These are phyloP conservation scores for Pseudocheirus occidentalis DNA, from an alignment of 2,797 vertebrate species.

Conservation along the genomic window DNA sequence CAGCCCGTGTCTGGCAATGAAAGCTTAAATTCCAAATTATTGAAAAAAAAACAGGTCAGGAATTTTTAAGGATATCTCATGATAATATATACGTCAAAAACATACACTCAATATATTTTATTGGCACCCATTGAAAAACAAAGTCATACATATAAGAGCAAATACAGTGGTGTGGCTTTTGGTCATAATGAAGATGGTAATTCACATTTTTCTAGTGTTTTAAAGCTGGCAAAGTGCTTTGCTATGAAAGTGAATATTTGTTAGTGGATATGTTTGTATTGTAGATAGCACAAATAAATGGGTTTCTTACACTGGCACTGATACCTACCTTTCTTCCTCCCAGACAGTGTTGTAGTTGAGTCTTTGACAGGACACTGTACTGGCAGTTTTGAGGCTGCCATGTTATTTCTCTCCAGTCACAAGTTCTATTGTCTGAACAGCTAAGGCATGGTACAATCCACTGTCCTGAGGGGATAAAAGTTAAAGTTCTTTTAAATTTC, in stretches of 20 bases:
- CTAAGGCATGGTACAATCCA: constrained; percentile 98
- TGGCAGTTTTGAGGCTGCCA: constrained; percentile 93
- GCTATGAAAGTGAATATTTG: background rate
- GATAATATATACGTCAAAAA: constrained; percentile 9
- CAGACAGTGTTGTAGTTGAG: constrained; percentile 90
- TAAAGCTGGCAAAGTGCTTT: background rate
- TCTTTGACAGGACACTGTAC: constrained; percentile 85
- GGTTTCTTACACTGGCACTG: background rate
- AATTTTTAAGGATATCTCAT: constrained; percentile 33
- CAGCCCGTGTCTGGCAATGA: constrained; percentile 58
- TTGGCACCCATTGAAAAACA: background rate
- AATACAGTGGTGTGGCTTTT: background rate
- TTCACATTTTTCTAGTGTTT: background rate
- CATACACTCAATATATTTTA: constrained; percentile 1
- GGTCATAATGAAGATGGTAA: background rate
- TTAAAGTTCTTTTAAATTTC: constrained; percentile 16
- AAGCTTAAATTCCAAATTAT: constrained; percentile 46
- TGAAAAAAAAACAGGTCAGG: constrained; percentile 6
- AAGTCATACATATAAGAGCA: background rate
- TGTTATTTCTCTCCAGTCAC: constrained; percentile 94
- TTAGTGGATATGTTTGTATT: background rate
- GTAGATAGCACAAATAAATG: background rate
- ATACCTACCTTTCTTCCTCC: constrained; percentile 89
- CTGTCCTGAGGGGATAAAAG: constrained; percentile 86
- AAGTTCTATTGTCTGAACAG: constrained; percentile 96